Evolutionary conservation across 2,888 invertebrate species (phyloP), one percentile per base, ranked within the genome.

Genomic region (Brenthis daphne): DNA sequence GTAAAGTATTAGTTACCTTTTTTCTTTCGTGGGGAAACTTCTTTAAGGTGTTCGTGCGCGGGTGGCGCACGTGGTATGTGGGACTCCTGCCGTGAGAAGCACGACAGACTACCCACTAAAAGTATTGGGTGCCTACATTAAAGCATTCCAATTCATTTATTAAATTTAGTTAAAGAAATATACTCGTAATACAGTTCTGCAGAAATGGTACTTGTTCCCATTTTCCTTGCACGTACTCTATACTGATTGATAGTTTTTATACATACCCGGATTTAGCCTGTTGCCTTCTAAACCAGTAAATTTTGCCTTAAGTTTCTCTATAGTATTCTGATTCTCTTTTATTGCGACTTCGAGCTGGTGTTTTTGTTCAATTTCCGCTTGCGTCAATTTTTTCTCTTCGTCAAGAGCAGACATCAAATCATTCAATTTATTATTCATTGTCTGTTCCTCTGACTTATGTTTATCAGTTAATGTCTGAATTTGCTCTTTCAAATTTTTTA

Each of bases 231-330:
- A 43, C 2, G 11, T 43, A 43, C 37, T 8, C 37, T 43, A 11
- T 11, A 11, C 37, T 43, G 37, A 43, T 43, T 43, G 8, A 43
- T 43, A 1, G 29, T 29, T 58, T n/a, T 29, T 11, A 14, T 61
- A 55, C 37, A 43, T 80, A 90, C 91, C 89, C 68, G 88, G 85
- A 78, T 88, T 88, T 1, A 83, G 85, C 78, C 77, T 84, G 68
- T 69, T 86, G 51, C 82, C 85, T 80, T 90, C 90, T 8, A 88
- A 73, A 76, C 89, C 87, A 65, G 71, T 77, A 63, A 89, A 77
- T 84, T 88, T 88, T 16, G 77, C 70, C 72, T 83, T 85, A 43
- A 92, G 77, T 63, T 84, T 82, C 74, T 88, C 85, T 54, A 89
- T 80, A 5, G 68, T 77, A 57, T 74, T 80, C 68, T 81, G 80